A percentile compares a stretch with the other conserved stretches of the same genome.
phyloP scores from a whole-genome alignment of 2,888 invertebrate species.

The Andrena praecox region DNA sequence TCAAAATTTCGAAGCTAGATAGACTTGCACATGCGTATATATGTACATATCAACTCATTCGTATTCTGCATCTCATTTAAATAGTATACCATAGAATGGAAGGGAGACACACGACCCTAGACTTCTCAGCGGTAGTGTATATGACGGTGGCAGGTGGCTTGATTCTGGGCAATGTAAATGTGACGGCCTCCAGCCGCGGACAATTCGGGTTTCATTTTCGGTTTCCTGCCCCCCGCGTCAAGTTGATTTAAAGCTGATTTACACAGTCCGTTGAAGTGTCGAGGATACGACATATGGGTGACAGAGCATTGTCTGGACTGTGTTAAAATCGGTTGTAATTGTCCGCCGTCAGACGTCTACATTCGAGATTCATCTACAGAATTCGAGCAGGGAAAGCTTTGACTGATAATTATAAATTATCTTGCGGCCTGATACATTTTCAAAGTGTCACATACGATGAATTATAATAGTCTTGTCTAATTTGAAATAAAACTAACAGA shows the following conservation, averaged over 20 bases:
- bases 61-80: not conserved
- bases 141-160: not conserved
- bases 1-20: conserved; percentile 3
- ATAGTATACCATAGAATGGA: not conserved
- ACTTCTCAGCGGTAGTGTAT: not conserved
- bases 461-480: too few relatives aligned
- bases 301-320: conserved; percentile 16
- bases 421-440: too few relatives aligned
- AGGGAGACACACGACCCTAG: not conserved
- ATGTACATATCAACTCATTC: too few relatives aligned
- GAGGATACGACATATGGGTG: conserved; percentile 16
- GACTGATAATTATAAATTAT: too few relatives aligned
- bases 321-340: not conserved
- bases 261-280: conserved; percentile 17
- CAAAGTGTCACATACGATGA: too few relatives aligned
- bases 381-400: too few relatives aligned
- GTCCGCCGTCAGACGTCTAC: too few relatives aligned
- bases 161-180: not conserved
- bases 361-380: too few relatives aligned
- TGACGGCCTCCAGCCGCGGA: conserved; percentile 12
- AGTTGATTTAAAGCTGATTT: conserved; percentile 38
- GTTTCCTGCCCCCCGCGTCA: conserved; percentile 29
- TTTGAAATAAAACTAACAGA: too few relatives aligned
- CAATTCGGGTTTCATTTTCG: conserved; percentile 38
- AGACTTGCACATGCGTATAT: too few relatives aligned